A percentile compares a stretch with the other conserved stretches of the same genome.
These are phyloP conservation scores for Hypotaenidia philippensis DNA, from an alignment of 2,797 vertebrate species.

Conservation along the genomic window DNA sequence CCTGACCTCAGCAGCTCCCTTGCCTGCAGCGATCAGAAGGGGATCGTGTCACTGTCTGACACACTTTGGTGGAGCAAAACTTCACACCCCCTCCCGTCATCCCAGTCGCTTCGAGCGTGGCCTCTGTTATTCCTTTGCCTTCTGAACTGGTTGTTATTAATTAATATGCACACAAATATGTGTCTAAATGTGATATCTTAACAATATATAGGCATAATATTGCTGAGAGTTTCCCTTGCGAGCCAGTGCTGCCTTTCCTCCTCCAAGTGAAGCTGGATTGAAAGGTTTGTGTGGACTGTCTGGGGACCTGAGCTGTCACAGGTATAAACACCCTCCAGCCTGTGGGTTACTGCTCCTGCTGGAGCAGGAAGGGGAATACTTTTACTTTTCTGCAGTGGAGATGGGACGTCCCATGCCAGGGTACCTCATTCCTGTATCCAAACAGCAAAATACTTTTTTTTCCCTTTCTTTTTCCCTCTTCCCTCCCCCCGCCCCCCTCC, in stretches of 20 bases:
- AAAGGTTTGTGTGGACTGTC: neutral
- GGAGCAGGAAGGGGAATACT: neutral
- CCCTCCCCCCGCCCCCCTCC: no score
- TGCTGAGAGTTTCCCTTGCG: neutral
- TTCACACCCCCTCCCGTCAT: neutral
- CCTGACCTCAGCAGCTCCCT: neutral
- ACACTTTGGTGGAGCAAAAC: neutral
- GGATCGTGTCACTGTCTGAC: neutral
- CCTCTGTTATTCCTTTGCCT: neutral
- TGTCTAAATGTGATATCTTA: neutral
- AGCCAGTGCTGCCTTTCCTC: neutral
- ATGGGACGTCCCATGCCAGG: neutral
- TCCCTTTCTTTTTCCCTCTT: no score
- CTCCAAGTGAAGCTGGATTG: neutral
- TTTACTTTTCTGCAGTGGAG: neutral
- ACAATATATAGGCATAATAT: no score
- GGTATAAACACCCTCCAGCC: neutral
- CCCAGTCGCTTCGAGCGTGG: accelerated
- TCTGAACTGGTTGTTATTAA: neutral
- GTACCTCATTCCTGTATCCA: neutral
- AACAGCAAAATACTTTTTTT: neutral
- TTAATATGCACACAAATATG: neutral
- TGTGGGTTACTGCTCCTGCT: neutral
- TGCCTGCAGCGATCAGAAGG: neutral
- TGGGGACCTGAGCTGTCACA: neutral